phyloP scores from a whole-genome alignment of 2,888 invertebrate genomes.

The Drosophila mimetica region DNA sequence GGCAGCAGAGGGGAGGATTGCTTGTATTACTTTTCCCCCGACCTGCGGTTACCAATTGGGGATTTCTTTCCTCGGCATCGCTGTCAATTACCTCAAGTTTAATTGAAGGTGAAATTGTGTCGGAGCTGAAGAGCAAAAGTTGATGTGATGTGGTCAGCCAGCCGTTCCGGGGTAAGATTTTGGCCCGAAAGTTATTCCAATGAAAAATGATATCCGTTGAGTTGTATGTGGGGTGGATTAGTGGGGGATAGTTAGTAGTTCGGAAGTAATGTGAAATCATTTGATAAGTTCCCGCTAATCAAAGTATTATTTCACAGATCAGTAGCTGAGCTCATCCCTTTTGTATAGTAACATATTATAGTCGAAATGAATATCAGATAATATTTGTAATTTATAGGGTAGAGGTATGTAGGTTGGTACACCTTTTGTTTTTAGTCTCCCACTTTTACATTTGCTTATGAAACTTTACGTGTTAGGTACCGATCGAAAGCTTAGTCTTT shows the following conservation, averaged over 20 bases:
- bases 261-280: conserved; percentile 5
- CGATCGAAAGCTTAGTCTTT: no score
- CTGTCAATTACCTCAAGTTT: conserved; percentile 75
- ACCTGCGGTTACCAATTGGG: conserved; percentile 45
- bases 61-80: conserved; percentile 54
- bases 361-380: no score
- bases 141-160: conserved; percentile 73
- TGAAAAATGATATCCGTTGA: conserved; percentile 30
- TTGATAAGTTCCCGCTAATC: not conserved
- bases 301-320: not conserved
- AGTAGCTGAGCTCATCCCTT: no score
- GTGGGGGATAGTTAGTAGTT: conserved; percentile 10
- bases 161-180: conserved; percentile 37
- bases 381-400: no score
- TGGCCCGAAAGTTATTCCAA: conserved; percentile 11
- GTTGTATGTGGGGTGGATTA: conserved; percentile 15
- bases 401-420: no score
- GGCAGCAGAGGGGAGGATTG: conserved; percentile 14
- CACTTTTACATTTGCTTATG: no score
- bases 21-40: conserved; percentile 43
- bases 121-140: conserved; percentile 44
- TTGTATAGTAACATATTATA: no score
- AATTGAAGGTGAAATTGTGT: conserved; percentile 77
- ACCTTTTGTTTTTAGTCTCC: no score
- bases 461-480: no score